Evolutionary conservation across 1,140 invertebrate genomes (phyloP), one percentile per base, ranked within the genome.

Genomic region (Cydia pomonella): DNA sequence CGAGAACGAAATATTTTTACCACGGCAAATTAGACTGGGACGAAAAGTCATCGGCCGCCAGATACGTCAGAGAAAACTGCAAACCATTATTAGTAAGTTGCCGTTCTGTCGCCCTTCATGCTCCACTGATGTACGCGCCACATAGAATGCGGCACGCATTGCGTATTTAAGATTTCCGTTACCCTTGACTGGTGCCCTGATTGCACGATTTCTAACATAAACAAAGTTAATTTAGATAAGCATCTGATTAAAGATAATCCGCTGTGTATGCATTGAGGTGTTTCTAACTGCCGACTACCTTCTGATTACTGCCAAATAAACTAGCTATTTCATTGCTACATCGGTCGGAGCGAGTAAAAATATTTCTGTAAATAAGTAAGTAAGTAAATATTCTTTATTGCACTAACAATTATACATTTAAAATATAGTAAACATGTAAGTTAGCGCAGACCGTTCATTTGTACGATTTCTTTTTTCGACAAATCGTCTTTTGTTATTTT

Each of bases 61-160:
- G 97, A 94, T 99, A 99, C 88, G 98, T 99, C n/a, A 95, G 97
- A 80, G 98, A 99, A 87, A 99, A 99, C 92, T 99, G 99, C 94
- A 99, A 99, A 95, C 98, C 98, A 63, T 93, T 99, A 77, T 93
- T 96, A 93, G 97, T 98, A 94, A 96, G 95, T 96, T 23, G 18
- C n/a, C 27, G 29, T 66, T n/a, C 10, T 10, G 29, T n/a, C 29
- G 4, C 1, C 29, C 64, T 41, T 41, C 64, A 69, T 12, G 64
- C 64, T 69, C 25, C 27, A 10, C 25, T n/a, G 25, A 12, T 33
- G 63, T 29, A 16, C 25, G 25, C 27, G 63, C 27, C 29, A 18
- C n/a, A 38, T 69, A 18, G 29, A 69, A 33, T 18, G n/a, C 29
- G 64, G n/a, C 64, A 21, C 64, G 33, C n/a, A 9, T 33, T 69